Base-by-base conservation (phyloP, 1,140 invertebrate species). In the Sycophaga agraensis region DNA sequence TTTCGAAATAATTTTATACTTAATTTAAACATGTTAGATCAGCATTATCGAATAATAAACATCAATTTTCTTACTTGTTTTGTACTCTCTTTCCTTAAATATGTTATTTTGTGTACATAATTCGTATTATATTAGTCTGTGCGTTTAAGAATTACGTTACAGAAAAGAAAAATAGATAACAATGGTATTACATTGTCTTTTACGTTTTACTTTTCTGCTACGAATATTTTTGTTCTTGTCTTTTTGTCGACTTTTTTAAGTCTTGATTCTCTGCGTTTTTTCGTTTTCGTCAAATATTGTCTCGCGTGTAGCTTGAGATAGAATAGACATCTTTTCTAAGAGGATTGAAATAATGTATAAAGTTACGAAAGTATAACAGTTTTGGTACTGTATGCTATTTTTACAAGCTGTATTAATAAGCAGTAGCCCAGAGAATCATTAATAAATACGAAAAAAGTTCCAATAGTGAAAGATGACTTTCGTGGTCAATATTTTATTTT, bases 311-410 rank as follows among this genome's bases (percentile, higher is more conserved):
- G 24, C 19, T 34, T 24, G 24, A 60, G 40, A 19, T 7, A 4
- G 12, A 16, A 8, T 19, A 17, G 43, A 60, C 45, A 35, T 37
- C 8, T 60, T 68, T 73, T 66, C 70, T 71, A 56, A 70, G 19
- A 51, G 35, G 12, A 42, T 40, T 50, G 22, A 28, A 70, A 62
- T 66, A 68, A 61, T 73, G 67, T 73, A 71, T 67, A 76, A 72
- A 70, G 64, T 69, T 71, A 75, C 64, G 68, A n/a, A n/a, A n/a
- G 58, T 70, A 75, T 76, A 71, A 66, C 72, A 75, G 71, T 75
- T 75, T 77, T 76, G 70, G 70, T 77, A 78, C 74, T 70, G 71
- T 77, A 75, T 76, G 66, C 70, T 78, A 78, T 78, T 76, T 78
- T 76, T 78, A 76, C 73, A 78, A 76, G 73, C 70, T 76, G 72